A percentile compares a stretch with the other conserved stretches of the same genome.
Evolutionary conservation across 1,140 invertebrate genomes (phyloP).

Genomic region (Ctenoplectra terminalis): DNA sequence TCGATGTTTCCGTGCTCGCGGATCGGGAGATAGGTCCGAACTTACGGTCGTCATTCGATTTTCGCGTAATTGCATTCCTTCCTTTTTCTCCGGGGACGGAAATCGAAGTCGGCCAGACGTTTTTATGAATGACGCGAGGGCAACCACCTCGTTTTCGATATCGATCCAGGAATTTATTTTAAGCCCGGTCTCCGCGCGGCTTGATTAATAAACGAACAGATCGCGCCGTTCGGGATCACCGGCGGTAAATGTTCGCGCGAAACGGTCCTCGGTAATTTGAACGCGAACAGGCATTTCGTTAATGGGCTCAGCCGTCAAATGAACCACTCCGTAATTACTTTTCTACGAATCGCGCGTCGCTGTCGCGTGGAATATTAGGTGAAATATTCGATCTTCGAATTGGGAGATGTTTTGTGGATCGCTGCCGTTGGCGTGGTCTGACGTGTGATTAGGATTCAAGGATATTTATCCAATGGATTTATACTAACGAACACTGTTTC

Average conservation of each 20-base stretch:
- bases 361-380: not conserved
- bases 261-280: constrained; percentile 17
- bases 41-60: constrained; percentile 27
- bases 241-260: not conserved
- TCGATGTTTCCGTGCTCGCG: constrained; percentile 6
- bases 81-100: not conserved
- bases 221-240: not conserved
- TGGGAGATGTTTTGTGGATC: not conserved
- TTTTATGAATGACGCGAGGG: constrained; percentile 38
- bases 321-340: constrained; percentile 12
- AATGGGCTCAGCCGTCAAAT: constrained; percentile 15
- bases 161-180: constrained; percentile 5
- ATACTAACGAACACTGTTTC: too few relatives aligned
- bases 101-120: constrained; percentile 2
- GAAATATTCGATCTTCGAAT: not conserved
- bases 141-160: not conserved
- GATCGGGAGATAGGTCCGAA: not conserved
- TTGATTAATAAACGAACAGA: constrained; percentile 30
- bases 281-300: constrained; percentile 11
- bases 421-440: not conserved
- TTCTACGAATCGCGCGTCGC: not conserved
- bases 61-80: constrained; percentile 39
- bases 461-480: too few relatives aligned
- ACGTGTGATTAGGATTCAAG: not conserved
- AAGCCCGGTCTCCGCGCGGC: not conserved